These are phyloP conservation scores for Elmis aenea DNA, from an alignment of 2,888 invertebrate species.

Conservation along the genomic window DNA sequence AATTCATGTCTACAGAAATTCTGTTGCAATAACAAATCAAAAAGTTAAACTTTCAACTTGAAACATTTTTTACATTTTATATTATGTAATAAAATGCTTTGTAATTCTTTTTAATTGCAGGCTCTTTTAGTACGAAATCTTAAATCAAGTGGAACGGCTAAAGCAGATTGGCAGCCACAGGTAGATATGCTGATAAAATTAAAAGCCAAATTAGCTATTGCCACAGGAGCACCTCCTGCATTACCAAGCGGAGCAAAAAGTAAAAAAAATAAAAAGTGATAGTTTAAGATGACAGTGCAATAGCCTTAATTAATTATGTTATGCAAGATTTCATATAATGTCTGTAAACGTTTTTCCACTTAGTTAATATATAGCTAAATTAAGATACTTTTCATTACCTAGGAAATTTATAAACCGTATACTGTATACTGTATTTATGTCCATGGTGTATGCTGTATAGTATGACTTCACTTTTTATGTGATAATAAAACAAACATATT, in stretches of 20 bases:
- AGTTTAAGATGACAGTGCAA: too few relatives aligned
- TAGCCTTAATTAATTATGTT: neutral
- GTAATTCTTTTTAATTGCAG: constrained; percentile 42
- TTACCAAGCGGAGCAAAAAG: constrained; percentile 29
- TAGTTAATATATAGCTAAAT: too few relatives aligned
- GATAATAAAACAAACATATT: too few relatives aligned
- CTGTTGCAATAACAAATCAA: too few relatives aligned
- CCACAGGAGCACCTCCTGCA: constrained; percentile 33
- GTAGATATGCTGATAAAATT: constrained; percentile 67
- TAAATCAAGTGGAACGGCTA: constrained; percentile 71
- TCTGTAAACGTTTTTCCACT: too few relatives aligned
- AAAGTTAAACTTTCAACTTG: neutral
- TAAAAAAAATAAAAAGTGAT: constrained; percentile 37
- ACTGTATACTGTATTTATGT: too few relatives aligned
- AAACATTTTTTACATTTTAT: neutral
- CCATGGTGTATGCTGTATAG: too few relatives aligned
- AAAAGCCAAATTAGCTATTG: constrained; percentile 61
- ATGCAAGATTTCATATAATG: too few relatives aligned
- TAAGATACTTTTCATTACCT: too few relatives aligned
- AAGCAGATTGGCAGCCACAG: constrained; percentile 72
- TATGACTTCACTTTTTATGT: too few relatives aligned
- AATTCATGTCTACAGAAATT: too few relatives aligned
- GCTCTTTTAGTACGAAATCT: constrained; percentile 69
- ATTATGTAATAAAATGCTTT: neutral
- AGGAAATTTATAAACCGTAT: too few relatives aligned